phyloP scores from a whole-genome alignment of 2,113 vertebrate genomes.

The Thomomys bottae region DNA sequence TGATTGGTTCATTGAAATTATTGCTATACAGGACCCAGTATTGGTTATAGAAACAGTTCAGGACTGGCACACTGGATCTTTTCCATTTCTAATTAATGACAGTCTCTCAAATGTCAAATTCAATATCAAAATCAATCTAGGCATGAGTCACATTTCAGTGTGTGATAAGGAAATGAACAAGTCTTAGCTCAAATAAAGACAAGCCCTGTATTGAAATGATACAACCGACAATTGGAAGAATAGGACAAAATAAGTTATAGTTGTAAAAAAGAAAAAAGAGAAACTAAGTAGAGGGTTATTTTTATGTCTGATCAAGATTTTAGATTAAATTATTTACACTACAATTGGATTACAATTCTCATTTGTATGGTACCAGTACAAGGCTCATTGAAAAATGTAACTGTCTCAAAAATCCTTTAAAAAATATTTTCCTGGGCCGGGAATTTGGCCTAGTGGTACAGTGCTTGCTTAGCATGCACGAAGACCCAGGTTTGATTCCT shows the following conservation, averaged over 20 bases:
- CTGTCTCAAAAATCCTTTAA: background rate
- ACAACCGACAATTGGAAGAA: background rate
- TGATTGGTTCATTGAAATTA: background rate
- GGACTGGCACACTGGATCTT: background rate
- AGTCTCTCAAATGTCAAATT: background rate
- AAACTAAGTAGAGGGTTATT: too few species aligned
- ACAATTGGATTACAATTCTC: background rate
- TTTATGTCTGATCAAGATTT: background rate
- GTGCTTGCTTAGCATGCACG: too few species aligned
- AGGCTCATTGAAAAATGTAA: background rate
- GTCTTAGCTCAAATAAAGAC: background rate
- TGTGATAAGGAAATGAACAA: slow-evolving; percentile 23
- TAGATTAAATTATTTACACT: background rate
- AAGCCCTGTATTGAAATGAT: background rate
- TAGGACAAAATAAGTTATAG: background rate
- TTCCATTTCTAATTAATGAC: background rate
- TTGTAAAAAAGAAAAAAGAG: background rate
- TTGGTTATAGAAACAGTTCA: background rate
- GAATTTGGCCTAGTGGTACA: too few species aligned
- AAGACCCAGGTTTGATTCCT: too few species aligned
- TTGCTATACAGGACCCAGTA: background rate
- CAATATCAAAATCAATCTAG: slow-evolving; percentile 26
- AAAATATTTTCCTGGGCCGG: too few species aligned
- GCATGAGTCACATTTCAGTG: background rate
- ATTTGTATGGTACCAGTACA: background rate